Base-by-base conservation (phyloP, 30 jellyfish, hydroid and myxozoan species). In the Aurelia sp. region DNA sequence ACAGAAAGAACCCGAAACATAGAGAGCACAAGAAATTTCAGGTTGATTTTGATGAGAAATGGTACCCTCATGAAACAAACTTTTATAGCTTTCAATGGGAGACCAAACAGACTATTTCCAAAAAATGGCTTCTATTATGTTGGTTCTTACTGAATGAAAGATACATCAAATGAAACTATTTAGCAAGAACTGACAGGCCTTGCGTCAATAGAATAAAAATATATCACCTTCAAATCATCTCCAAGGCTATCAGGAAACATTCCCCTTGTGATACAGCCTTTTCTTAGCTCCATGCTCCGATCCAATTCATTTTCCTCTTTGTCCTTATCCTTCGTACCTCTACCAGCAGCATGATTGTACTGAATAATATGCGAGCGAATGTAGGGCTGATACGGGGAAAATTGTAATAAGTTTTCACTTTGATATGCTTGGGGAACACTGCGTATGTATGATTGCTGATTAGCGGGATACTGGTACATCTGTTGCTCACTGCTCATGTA, bases 291-390 rank as follows among this genome's bases (percentile, higher is more conserved):
- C 55, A 52, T 2, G 53, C 76, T 78, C 1, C 64, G 24, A 17
- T 63, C 89, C 52, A 44, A 18, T n/a, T 84, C 93, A 21, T 27
- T 51, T 7, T 76, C 93, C 13, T 70, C 86, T 68, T 50, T 66
- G 55, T 81, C 91, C 73, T 84, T 84, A 19, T 84, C 93, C 57
- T 84, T 62, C 10, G 88, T 17, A 20, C 93, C 93, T 61, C 93
- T 40, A 13, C 86, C 88, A 3, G 82, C 88, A 60, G 86, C 93
- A 16, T 24, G n/a, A 3, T 60, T 27, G 50, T 31, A 83, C 15
- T 13, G 65, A 24, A 81, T 63, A 10, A 63, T 18, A 22, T 71
- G 51, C 19, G 74, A 31, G 62, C 64, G 84, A 63, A 72, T 60
- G 62, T 35, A 64, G 47, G 76, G 91, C 67, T 68, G 91, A 75